phyloP scores from a whole-genome alignment of 2,888 invertebrate species.

The Phaedon cochleariae region DNA sequence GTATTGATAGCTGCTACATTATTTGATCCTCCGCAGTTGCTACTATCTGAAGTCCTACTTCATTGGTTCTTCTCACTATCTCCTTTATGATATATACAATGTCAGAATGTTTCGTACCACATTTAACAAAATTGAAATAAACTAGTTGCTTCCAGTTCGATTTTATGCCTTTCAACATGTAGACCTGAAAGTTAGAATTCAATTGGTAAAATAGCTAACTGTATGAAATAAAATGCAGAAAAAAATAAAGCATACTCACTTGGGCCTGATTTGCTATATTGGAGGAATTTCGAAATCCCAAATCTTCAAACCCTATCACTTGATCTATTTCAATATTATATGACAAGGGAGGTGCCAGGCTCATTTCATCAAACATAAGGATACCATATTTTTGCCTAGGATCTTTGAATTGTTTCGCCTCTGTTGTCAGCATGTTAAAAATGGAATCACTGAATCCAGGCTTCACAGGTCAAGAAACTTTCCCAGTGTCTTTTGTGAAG shows the following conservation, averaged over 20 bases:
- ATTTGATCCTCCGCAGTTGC: slow-evolving; percentile 41
- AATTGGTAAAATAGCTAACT: too few relatives aligned
- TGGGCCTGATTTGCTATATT: slow-evolving; percentile 13
- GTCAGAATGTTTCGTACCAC: too few relatives aligned
- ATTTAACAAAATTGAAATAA: too few relatives aligned
- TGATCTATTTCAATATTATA: slow-evolving; percentile 10
- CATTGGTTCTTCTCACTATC: slow-evolving; percentile 7
- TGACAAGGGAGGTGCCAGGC: slow-evolving; percentile 27
- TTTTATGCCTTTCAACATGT: slow-evolving; percentile 22
- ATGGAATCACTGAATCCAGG: slow-evolving; percentile 30
- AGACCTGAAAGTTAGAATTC: slow-evolving; percentile 20
- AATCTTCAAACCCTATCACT: slow-evolving; percentile 25
- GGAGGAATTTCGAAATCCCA: neutral
- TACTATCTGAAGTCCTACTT: slow-evolving; percentile 33
- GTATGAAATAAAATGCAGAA: too few relatives aligned
- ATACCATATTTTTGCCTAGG: slow-evolving; percentile 21
- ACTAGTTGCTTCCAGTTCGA: slow-evolving; percentile 4
- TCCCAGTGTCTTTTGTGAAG: slow-evolving; percentile 33
- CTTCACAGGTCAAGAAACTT: slow-evolving; percentile 33
- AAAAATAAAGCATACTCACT: slow-evolving; percentile 26
- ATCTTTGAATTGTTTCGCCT: slow-evolving; percentile 22
- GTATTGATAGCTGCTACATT: slow-evolving; percentile 33
- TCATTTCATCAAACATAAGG: slow-evolving; percentile 38
- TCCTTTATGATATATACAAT: neutral
- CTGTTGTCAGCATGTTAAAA: slow-evolving; percentile 30